Evolutionary conservation across 64 coral and sea anemone species (phyloP), one percentile per base, ranked within the genome.

Genomic region (Pocillopora verrucosa): DNA sequence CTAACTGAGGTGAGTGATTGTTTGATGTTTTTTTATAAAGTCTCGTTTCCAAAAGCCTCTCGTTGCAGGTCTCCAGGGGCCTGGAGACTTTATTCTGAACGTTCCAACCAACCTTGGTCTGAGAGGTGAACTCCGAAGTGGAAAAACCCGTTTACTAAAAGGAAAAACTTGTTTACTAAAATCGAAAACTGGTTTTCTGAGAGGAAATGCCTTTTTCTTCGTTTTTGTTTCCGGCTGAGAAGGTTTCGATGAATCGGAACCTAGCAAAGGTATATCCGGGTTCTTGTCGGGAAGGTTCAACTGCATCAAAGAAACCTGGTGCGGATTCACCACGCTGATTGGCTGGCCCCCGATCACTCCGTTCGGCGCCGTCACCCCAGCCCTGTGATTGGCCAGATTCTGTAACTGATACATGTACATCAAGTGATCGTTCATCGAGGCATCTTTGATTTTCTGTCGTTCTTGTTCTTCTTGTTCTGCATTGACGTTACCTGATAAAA

Each of bases 361-460:
- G 41, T 79, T 77, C 5, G 67, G 45, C 3, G 37, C 22, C 7
- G 61, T 24, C 12, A 73, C 76, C 13, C 24, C 75, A 4, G 75
- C 63, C 37, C 77, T 86, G 57, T 80, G 65, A 15, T 16, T 67
- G 12, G 83, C 82, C 5, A 86, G 62, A 56, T 84, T 87, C 24
- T 78, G 82, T 76, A 91, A 34, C 38, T 87, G 61, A 30, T 79
- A 92, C 90, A 92, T 87, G 65, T 92, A 92, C 69, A 87, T 87
- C 19, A 85, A 65, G 26, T 65, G 82, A 57, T 92, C 76, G 61
- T 87, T 87, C 13, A 92, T 35, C 7, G 90, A 74, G 36, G 70
- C 83, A 19, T 92, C 90, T 34, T 75, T 76, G 30, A 3, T 56
- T 73, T 56, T 87, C 61, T 92, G 38, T 72, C 77, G 77, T 59